Conservation (phyloP, 2,888 invertebrate genomes). For the Carpatolechia fugitivella region DNA sequence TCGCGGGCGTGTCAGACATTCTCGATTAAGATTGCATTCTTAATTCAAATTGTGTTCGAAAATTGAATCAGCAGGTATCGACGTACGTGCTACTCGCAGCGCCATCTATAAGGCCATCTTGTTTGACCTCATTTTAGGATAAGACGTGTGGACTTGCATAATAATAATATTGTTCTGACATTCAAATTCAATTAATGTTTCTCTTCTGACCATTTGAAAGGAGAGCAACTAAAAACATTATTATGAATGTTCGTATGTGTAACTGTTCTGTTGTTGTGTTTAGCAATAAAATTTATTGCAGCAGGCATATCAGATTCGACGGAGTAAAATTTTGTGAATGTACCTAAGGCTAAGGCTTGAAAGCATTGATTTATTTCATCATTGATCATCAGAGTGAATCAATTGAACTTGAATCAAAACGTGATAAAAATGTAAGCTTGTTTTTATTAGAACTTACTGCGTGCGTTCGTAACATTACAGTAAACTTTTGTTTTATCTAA, state of each 20-base stretch:
- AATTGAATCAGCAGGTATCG: conserved; percentile 74
- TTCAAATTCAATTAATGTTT: conserved; percentile 15
- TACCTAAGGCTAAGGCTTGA: too few relatives aligned
- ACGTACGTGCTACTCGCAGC: conserved; percentile 43
- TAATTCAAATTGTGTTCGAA: conserved; percentile 68
- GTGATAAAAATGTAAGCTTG: too few relatives aligned
- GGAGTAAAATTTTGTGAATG: too few relatives aligned
- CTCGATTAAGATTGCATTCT: conserved; percentile 56
- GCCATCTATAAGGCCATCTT: conserved; percentile 54
- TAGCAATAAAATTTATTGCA: too few relatives aligned
- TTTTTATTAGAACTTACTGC: too few relatives aligned
- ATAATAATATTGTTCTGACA: conserved; percentile 25
- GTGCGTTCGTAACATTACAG: too few relatives aligned
- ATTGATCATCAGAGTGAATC: too few relatives aligned
- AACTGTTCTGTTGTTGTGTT: too few relatives aligned
- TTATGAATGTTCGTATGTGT: neutral
- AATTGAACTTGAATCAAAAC: too few relatives aligned
- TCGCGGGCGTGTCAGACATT: conserved; percentile 53
- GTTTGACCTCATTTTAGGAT: conserved; percentile 50
- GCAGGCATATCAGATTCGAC: too few relatives aligned
- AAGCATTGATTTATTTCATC: too few relatives aligned
- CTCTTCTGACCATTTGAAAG: neutral
- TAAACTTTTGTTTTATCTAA: too few relatives aligned
- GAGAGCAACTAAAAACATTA: neutral
- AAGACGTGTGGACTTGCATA: conserved; percentile 38